Evolutionary conservation across 2,888 invertebrate genomes (phyloP).

Genomic region (Eristalis intricaria): DNA sequence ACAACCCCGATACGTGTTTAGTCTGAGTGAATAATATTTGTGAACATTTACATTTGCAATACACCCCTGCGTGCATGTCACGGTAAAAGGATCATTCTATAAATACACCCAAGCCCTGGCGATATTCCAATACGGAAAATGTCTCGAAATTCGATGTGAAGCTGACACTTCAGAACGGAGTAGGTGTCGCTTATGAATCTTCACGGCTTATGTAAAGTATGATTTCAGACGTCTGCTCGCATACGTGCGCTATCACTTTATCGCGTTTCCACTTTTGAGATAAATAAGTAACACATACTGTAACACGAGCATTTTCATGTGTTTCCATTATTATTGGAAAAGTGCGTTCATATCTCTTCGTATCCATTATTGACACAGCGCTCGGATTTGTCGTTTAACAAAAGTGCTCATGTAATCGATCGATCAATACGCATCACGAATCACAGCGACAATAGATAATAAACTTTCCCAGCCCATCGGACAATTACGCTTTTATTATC

Average conservation of each 20-base stretch:
- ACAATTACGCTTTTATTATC: conserved; percentile 56
- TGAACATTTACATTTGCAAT: not conserved
- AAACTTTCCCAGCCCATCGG: conserved; percentile 29
- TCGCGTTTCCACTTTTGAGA: not conserved
- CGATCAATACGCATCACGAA: conserved; percentile 28
- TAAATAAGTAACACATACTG: not conserved
- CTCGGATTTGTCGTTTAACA: conserved; percentile 10
- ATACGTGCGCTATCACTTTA: not conserved
- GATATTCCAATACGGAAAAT: too few species aligned
- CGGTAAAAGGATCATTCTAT: not conserved
- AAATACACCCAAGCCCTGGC: not conserved
- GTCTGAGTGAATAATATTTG: not conserved
- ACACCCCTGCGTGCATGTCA: not conserved
- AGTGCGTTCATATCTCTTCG: conserved; percentile 2
- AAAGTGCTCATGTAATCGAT: conserved; percentile 4
- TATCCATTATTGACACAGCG: conserved; percentile 25
- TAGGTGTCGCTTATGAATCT: too few species aligned
- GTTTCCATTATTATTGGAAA: not conserved
- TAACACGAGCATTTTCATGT: not conserved
- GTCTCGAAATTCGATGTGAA: too few species aligned
- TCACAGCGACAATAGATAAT: conserved; percentile 56
- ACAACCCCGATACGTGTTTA: not conserved
- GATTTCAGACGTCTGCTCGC: too few species aligned
- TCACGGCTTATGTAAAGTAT: too few species aligned
- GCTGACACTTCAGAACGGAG: too few species aligned